phyloP scores from a whole-genome alignment of 30 jellyfish, hydroid and myxozoan genomes.

The Aurelia aurita complex sp. Pacific region DNA sequence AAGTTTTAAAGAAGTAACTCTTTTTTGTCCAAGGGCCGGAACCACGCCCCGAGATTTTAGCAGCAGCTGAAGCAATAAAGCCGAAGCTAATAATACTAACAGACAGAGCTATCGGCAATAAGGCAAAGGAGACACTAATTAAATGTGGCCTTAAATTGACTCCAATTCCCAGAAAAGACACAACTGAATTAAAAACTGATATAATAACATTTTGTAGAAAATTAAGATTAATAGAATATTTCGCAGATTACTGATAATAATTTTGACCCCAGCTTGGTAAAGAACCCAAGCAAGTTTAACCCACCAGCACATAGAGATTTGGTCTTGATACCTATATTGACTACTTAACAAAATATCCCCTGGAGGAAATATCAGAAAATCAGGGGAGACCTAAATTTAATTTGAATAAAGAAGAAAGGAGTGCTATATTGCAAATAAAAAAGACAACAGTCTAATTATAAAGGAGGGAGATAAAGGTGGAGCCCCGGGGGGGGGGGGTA shows the following conservation, averaged over 20 bases:
- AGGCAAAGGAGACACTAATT: conserved; percentile 25
- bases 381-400: background rate
- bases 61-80: too few relatives aligned
- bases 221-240: too few relatives aligned
- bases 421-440: conserved; percentile 5
- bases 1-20: background rate
- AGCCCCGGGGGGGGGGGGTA: too few relatives aligned
- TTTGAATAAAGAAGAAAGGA: conserved; percentile 1
- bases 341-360: conserved; percentile 20
- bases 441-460: conserved; percentile 14
- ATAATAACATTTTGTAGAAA: too few relatives aligned
- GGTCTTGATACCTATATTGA: conserved; percentile 22
- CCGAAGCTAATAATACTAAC: conserved; percentile 29
- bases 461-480: conserved; percentile 17
- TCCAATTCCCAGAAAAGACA: conserved; percentile 13
- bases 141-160: conserved; percentile 23
- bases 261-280: background rate
- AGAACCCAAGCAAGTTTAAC: background rate
- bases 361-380: background rate
- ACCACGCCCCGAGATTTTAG: too few relatives aligned
- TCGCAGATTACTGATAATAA: background rate
- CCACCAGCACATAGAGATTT: conserved; percentile 13
- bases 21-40: too few relatives aligned
- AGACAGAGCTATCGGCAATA: conserved; percentile 19
- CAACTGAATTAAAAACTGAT: background rate